Conservation (phyloP, 2,113 vertebrate genomes). For the Himantopus leucocephalus region DNA sequence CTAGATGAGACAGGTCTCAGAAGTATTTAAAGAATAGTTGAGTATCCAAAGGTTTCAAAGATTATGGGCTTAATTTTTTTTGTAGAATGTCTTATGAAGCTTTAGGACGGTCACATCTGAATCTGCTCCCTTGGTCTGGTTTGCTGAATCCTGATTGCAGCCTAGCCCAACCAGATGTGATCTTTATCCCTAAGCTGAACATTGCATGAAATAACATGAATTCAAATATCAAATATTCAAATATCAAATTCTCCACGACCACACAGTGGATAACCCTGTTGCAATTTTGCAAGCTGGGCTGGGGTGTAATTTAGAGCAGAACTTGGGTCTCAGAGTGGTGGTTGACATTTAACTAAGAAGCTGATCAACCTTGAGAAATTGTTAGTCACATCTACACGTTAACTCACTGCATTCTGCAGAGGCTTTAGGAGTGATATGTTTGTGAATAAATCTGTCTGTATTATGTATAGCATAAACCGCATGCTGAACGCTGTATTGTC, state of each 20-base stretch:
- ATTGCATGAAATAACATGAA: background rate
- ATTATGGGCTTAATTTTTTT: background rate
- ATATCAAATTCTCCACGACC: background rate
- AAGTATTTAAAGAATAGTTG: background rate
- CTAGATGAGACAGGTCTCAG: background rate
- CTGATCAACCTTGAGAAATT: background rate
- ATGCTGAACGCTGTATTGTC: slow-evolving; percentile 78
- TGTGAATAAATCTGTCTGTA: slow-evolving; percentile 60
- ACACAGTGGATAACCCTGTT: background rate
- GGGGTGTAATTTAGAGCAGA: background rate
- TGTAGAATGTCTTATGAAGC: background rate
- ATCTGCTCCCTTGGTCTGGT: background rate
- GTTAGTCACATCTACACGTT: background rate
- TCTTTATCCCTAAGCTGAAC: background rate
- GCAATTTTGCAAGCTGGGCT: background rate
- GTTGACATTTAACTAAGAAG: background rate
- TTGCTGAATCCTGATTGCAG: background rate
- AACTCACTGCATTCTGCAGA: slow-evolving; percentile 19
- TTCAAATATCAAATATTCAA: background rate
- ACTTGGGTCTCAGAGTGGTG: background rate
- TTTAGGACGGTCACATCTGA: background rate
- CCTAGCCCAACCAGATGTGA: background rate
- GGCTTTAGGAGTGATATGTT: slow-evolving; percentile 34
- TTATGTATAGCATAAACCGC: slow-evolving; percentile 62
- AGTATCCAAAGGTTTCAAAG: background rate